Conservation (phyloP, 2,797 vertebrate species). For the Oreochromis mossambicus region DNA sequence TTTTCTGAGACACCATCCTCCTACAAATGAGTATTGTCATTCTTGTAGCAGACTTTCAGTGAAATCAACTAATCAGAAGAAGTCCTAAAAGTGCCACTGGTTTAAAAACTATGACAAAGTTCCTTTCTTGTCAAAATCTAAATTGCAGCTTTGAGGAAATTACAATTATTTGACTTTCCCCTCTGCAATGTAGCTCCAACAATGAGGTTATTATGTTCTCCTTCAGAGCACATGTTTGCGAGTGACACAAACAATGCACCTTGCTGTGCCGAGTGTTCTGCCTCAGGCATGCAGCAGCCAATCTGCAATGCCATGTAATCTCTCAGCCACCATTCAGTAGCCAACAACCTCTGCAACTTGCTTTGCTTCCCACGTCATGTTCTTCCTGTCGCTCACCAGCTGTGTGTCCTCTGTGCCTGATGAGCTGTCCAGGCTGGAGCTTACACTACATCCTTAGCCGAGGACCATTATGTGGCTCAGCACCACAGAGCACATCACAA, state of each 20-base stretch:
- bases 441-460: background rate
- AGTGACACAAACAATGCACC: conserved; percentile 23
- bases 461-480: conserved; percentile 15
- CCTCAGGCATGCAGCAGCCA: conserved; percentile 8
- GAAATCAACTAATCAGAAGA: background rate
- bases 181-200: background rate
- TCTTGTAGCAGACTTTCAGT: background rate
- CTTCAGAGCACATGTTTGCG: background rate
- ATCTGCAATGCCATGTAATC: background rate
- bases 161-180: background rate
- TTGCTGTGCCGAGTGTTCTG: background rate
- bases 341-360: conserved; percentile 17
- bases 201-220: background rate
- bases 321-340: conserved; percentile 12
- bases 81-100: background rate
- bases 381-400: background rate
- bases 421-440: conserved; percentile 17
- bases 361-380: background rate
- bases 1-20: background rate
- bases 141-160: background rate
- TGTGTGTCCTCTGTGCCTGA: conserved; percentile 1
- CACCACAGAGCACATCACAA: conserved; percentile 7
- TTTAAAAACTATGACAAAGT: background rate
- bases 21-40: background rate
- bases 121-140: background rate